Base-by-base conservation (phyloP, 2,113 vertebrate genomes). In the Phyllostomus hastatus region DNA sequence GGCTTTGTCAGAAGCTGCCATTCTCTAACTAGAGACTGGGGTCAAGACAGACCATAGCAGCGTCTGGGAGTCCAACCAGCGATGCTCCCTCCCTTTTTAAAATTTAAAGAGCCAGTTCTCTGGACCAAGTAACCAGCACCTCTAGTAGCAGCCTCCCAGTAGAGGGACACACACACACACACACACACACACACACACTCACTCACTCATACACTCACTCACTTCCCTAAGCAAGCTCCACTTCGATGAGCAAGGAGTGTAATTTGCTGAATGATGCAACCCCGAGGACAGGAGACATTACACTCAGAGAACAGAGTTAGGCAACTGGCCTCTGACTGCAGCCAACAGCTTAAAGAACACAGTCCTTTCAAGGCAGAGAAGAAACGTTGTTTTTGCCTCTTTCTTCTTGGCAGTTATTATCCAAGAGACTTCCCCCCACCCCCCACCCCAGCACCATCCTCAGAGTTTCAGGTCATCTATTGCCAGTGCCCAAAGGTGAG, bases 251-350 rank as follows among this genome's bases (percentile, higher is more conserved):
- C 86, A 90, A 95, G 86, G 76, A 95, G 28, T 90, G 66, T 91
- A 96, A 98, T 98, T 98, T 98, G 97, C 97, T 97, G 90, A 94
- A 95, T 43, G 94, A 94, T 96, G 85, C 95, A 94, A 96, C 96
- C 88, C 28, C 88, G 96, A 95, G 87, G 96, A 97, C 28, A 95
- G 91, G 87, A 61, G 78, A 92, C 48, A 38, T 46, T 91, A 89
- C 86, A 46, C 94, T 91, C 92, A 76, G 95, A 87, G 50, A 97
- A 92, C 14, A 46, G 67, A 97, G 61, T 90, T 57, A 28, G 81
- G 48, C 87, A 95, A 92, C 90, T 22, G 76, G 96, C 96, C 91
- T 90, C 72, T 69, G 70, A 80, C 85, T 91, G 92, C 22, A 69
- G 89, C 93, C 95, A 97, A 85, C 84, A 31, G 91, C 41, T 89